Base-by-base conservation (phyloP, 2,113 vertebrate genomes). In the Reinhardtius hippoglossoides region DNA sequence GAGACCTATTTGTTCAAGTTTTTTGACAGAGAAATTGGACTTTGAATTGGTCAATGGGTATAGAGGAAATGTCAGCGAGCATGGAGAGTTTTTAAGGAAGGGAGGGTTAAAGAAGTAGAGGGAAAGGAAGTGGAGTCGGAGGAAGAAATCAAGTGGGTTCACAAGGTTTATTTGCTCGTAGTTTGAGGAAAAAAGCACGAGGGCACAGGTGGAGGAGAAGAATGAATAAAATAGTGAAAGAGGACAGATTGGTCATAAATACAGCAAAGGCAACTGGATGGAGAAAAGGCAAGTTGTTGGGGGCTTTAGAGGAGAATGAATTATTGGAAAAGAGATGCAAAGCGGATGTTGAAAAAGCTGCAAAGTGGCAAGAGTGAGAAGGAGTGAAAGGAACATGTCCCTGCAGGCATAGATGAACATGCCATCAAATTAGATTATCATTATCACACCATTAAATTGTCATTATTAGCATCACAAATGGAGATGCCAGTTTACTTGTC, bases 401-500 rank as follows among this genome's bases (percentile, higher is more conserved):
- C 74, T 88, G 66, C 63, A 87, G 86, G 82, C 86, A 84, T 64
- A 80, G 82, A 74, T 44, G 75, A 88, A 86, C 16, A 58, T 62
- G 18, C 84, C 71, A 67, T 88, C 73, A 87, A 92, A 91, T 89
- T 88, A 83, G 72, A 90, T 91, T 81, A 81, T 90, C 73, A 91
- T 92, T 91, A 92, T 76, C 72, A 67, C 82, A 71, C 76, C 91
- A 91, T 91, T 91, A 92, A 91, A 91, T 66, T 88, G 74, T 87
- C 89, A 87, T 92, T 89, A 90, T 86, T 71, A 87, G 48, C 35
- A 73, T 85, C 68, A 55, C 78, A 87, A 81, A 88, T 77, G 86
- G 75, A 91, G 72, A 90, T 90, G 70, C 81, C 76, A 69, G 78
- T 88, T 82, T 75, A 84, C 87, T 87, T 81, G 55, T 71, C 73